Evolutionary conservation across 2,888 invertebrate genomes (phyloP), one percentile per base, ranked within the genome.

Genomic region (Cylloceria caligata): DNA sequence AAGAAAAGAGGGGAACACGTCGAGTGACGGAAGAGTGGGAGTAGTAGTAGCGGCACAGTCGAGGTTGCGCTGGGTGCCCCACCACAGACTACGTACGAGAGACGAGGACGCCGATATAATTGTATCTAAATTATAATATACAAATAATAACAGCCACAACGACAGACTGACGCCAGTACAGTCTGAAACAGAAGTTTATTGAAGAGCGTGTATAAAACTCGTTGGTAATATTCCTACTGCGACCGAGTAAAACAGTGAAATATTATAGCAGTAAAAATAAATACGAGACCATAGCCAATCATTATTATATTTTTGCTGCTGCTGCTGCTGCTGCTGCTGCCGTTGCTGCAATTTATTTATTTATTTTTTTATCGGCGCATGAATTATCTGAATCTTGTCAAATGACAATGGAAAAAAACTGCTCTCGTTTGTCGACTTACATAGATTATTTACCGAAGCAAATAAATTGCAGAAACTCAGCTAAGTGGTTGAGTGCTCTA

Each of bases 111-210:
- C 86, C 82, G 83, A 92, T 91, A 92, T 92, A 92, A 92, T 92
- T 92, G 91, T 92, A 90, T 92, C 91, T 92, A 92, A 91, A 92
- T 92, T 91, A 92, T 92, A 92, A 92, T 92, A 92, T 92, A 92
- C 91, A 92, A 92, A 92, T 92, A 92, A 92, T 92, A 92, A 91
- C 91, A 91, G 92, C 88, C 90, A 88, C 89, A 90, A 89, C 91
- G 92, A 88, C 92, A 91, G 92, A 75, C 91, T 88, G 92, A 91
- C 92, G 92, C 92, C 92, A 89, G 92, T 92, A 92, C 92, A 92
- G 91, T 89, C 92, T 68, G 75, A 19, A 45, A 68, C 74, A 80
- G 62, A 74, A 84, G 57, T 60, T 13, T 55, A 60, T 34, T 16
- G 3, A n/a, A 34, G 11, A 0, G 9, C 34, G n/a, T 16, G 74